Conservation (phyloP, 2,113 vertebrate genomes). For the Spermophilus dauricus region DNA sequence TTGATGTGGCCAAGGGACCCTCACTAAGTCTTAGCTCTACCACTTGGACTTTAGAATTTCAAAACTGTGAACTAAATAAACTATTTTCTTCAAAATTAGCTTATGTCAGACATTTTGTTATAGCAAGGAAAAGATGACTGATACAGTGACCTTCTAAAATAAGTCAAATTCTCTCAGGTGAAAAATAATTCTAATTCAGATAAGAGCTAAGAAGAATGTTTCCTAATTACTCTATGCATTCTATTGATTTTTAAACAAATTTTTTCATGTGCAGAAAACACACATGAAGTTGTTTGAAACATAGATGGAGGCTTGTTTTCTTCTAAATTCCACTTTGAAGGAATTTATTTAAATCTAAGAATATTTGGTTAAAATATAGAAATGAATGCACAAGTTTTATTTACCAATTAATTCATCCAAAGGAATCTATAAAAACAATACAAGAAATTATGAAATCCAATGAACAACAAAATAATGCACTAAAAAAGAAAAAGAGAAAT, state of each 20-base stretch:
- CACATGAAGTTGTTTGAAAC: not conserved
- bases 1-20: too few relatives aligned
- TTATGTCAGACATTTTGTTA: not conserved
- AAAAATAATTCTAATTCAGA: not conserved
- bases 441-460: not conserved
- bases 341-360: not conserved
- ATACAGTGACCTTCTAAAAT: not conserved
- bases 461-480: not conserved
- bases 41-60: not conserved
- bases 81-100: not conserved
- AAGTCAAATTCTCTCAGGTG: not conserved
- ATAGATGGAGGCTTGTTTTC: not conserved
- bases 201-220: not conserved
- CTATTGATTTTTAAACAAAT: slow-evolving; percentile 40
- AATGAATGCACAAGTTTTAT: not conserved
- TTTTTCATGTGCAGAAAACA: not conserved
- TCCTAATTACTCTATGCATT: not conserved
- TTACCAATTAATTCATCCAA: not conserved
- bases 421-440: not conserved
- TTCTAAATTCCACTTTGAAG: not conserved
- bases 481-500: not conserved
- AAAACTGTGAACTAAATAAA: not conserved
- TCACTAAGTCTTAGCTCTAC: not conserved
- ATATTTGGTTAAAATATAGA: not conserved
- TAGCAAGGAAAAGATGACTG: not conserved